Base-by-base conservation (phyloP, 2,888 invertebrate species). In the Plusia festucae region DNA sequence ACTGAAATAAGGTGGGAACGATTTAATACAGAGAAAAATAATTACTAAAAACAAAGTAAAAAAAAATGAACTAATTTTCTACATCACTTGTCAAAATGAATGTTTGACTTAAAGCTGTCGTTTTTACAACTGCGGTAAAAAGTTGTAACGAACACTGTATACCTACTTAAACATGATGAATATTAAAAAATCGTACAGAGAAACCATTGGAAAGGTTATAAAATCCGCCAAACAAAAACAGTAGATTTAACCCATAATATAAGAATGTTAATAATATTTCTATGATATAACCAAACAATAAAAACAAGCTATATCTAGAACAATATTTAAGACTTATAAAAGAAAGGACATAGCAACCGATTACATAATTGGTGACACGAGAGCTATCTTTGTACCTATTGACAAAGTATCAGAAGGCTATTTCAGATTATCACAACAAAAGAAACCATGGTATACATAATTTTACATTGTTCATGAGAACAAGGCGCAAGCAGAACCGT, bases 1-100 rank as follows among this genome's bases (percentile, higher is more conserved):
- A 81, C 92, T 92, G 91, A 82, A 92, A 91, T 72, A 70, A 83
- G 69, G 71, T 54, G 65, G 70, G 58, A 61, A 64, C 11, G 2
- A 0, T 53, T 54, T 60, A 54, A 30, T 60, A 34, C n/a, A n/a
- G n/a, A n/a, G 60, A 56, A 71, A 27, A 18, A 15, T 27, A 8
- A 16, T 24, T 53, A 57, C 44, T 8, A 15, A 15, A 32, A 59
- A 49, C 34, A 24, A 44, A 7, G 2, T 2, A 46, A 46, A 46
- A 46, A 6, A 2, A 4, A 15, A 16, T 46, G 1, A 46, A 8
- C 8, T 16, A 46, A 8, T 8, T 16, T 40, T 13, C n/a, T 40
- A 40, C 40, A 40, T 40, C 15, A n/a, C n/a, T 15, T 40, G 15
- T 34, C 11, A 27, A 5, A n/a, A n/a, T n/a, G n/a, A n/a, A n/a